Evolutionary conservation across 1,140 invertebrate genomes (phyloP).

Genomic region (Anastrepha ludens): DNA sequence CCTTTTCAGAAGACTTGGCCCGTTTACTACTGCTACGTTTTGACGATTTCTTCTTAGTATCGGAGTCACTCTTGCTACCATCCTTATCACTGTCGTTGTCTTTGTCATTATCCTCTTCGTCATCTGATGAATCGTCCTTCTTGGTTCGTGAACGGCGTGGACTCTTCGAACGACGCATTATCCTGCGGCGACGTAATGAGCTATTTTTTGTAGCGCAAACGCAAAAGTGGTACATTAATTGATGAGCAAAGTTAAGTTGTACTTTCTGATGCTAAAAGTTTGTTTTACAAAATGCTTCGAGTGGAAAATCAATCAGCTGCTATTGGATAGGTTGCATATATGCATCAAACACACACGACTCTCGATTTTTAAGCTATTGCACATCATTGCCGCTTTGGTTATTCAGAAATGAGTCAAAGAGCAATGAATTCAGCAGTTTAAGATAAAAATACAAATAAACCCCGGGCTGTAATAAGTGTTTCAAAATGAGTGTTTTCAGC

Average conservation of each 20-base stretch:
- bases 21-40: slow-evolving; percentile 60
- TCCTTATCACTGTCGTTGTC: slow-evolving; percentile 58
- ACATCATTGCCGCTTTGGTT: slow-evolving; percentile 36
- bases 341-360: not conserved
- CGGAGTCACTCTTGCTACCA: slow-evolving; percentile 60
- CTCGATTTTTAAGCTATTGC: not conserved
- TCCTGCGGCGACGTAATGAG: slow-evolving; percentile 71
- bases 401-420: slow-evolving; percentile 4
- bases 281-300: slow-evolving; percentile 49
- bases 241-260: slow-evolving; percentile 41
- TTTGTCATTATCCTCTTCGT: slow-evolving; percentile 62
- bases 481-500: slow-evolving; percentile 3
- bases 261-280: slow-evolving; percentile 33
- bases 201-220: slow-evolving; percentile 58
- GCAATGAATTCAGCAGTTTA: slow-evolving; percentile 29
- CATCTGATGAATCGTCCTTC: slow-evolving; percentile 57
- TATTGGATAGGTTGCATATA: not conserved
- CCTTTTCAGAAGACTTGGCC: slow-evolving; percentile 67
- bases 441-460: slow-evolving; percentile 25
- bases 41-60: slow-evolving; percentile 62
- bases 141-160: slow-evolving; percentile 54
- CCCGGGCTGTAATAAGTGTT: not conserved
- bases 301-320: slow-evolving; percentile 51
- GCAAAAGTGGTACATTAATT: slow-evolving; percentile 47
- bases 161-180: slow-evolving; percentile 68